Base-by-base conservation (phyloP, 2,888 invertebrate genomes). In the Pteria penguin region DNA sequence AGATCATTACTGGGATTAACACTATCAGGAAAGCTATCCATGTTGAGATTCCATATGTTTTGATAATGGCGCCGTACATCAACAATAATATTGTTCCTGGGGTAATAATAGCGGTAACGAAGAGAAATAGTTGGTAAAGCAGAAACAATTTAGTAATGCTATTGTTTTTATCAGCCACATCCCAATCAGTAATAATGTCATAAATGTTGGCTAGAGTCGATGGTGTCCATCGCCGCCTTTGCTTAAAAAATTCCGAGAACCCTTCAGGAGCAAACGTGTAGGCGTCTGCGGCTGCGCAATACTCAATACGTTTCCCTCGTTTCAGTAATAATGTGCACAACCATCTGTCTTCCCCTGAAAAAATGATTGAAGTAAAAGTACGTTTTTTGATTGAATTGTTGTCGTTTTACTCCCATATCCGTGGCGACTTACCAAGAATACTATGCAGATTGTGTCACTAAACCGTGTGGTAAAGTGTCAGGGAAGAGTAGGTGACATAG, bases 291-390 rank as follows among this genome's bases (percentile, higher is more conserved):
- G 62, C 72, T 24, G 72, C 54, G n/a, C 31, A 24, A 22, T 72
- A 72, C 2, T 72, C 72, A 1, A 72, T 57, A 27, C 36, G 54
- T 5, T 54, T 63, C 2, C 63, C 63, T 27, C 63, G 26, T 36
- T 72, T 72, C 33, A 72, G 32, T 18, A 72, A 27, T 22, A 72
- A 52, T 14, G 72, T 72, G 57, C 72, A 72, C 2, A 72, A 27
- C 72, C 72, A 72, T 29, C 72, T 31, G 24, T 72, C 72, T 36
- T 72, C 72, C 3, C 72, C 72, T 72, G n/a, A n/a, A n/a, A n/a
- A n/a, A n/a, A n/a, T n/a, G n/a, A n/a, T n/a, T n/a, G n/a, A n/a
- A n/a, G n/a, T n/a, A n/a, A n/a, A n/a, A n/a, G n/a, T n/a, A n/a
- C n/a, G n/a, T n/a, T n/a, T n/a, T n/a, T n/a, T n/a, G n/a, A n/a